Conservation (phyloP, 2,113 vertebrate genomes). For the Phainopepla nitens region DNA sequence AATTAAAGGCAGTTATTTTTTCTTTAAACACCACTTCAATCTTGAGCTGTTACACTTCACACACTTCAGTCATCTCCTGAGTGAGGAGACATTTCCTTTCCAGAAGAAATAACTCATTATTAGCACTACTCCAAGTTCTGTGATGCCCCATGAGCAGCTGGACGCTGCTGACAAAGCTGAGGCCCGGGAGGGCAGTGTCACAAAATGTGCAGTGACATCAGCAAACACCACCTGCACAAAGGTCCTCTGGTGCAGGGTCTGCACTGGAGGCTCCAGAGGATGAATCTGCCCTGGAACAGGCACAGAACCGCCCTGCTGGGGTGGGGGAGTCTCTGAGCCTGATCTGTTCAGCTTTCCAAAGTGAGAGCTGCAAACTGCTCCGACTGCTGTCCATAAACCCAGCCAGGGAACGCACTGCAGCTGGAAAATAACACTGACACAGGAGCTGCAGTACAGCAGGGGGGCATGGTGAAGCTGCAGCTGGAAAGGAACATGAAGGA, state of each 20-base stretch:
- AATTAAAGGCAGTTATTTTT: not conserved
- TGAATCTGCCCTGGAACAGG: not conserved
- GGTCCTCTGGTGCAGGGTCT: not conserved
- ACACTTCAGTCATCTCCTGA: not conserved
- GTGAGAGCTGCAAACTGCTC: not conserved
- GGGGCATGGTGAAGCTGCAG: not conserved
- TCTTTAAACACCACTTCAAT: not conserved
- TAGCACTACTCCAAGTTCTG: not conserved
- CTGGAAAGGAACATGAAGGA: not conserved
- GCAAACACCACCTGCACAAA: not conserved
- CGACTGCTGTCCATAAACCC: fast-evolving
- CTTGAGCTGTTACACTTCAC: not conserved
- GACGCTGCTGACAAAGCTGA: not conserved
- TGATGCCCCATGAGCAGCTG: not conserved
- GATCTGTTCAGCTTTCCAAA: not conserved
- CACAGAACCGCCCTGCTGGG: not conserved
- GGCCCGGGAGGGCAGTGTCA: not conserved
- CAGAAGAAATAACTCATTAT: not conserved
- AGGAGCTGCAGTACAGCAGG: not conserved
- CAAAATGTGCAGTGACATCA: not conserved
- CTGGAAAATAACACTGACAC: not conserved
- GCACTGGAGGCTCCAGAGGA: not conserved
- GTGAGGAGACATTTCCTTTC: too few relatives aligned
- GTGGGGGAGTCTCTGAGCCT: not conserved
- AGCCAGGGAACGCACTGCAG: not conserved